phyloP scores from a whole-genome alignment of 2,113 vertebrate species.

The Kobus ellipsiprymnus region DNA sequence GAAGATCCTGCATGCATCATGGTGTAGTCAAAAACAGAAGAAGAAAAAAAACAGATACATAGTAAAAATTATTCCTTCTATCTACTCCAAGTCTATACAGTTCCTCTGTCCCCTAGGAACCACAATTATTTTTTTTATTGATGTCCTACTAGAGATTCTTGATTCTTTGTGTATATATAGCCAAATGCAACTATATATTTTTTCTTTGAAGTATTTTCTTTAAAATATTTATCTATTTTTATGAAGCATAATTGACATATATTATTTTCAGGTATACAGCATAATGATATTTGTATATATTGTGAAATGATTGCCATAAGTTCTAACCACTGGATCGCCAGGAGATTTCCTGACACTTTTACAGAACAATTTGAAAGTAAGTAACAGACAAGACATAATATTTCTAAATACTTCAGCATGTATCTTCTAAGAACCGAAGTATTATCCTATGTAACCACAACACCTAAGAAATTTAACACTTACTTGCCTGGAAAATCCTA shows the following conservation, averaged over 20 bases:
- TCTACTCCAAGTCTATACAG: background rate
- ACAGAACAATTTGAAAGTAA: background rate
- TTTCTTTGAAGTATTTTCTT: background rate
- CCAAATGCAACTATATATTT: background rate
- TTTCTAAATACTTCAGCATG: background rate
- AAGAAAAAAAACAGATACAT: background rate
- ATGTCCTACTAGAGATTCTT: background rate
- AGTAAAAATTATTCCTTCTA: background rate
- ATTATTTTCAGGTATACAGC: background rate
- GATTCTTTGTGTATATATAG: background rate
- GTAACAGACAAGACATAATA: background rate
- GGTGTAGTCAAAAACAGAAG: background rate
- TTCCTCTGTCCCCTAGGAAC: background rate
- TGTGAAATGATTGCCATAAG: background rate
- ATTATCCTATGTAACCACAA: background rate
- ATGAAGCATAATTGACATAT: background rate
- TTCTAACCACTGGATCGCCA: background rate
- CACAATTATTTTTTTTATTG: background rate
- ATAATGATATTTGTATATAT: background rate
- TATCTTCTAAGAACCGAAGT: background rate
- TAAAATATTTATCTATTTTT: background rate
- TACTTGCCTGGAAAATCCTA: background rate
- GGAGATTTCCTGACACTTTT: background rate
- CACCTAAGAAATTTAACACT: background rate
- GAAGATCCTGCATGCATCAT: background rate